Evolutionary conservation across 2,888 invertebrate species (phyloP).

Genomic region (Hyposoter dolosus): DNA sequence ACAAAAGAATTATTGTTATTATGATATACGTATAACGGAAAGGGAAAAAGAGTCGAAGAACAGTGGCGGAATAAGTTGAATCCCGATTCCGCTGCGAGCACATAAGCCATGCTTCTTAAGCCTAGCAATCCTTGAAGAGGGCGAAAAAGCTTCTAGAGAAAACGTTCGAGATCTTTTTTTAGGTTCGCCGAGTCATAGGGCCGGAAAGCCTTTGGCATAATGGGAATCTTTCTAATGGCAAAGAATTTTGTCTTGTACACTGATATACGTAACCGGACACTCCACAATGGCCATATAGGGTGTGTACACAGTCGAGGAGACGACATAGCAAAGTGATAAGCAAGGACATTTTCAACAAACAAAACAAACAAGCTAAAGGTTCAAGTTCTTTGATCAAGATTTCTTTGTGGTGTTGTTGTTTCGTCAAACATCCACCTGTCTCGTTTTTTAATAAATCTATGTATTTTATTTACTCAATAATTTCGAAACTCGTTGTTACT

Average conservation of each 20-base stretch:
- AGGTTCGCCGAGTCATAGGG: conserved; percentile 44
- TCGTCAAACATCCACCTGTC: neutral
- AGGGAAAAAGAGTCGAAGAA: conserved; percentile 19
- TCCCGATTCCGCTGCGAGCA: conserved; percentile 62
- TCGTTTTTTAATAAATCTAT: neutral
- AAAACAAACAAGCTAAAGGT: neutral
- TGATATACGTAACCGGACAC: conserved; percentile 29
- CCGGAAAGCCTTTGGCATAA: conserved; percentile 69
- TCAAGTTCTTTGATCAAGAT: too few species aligned
- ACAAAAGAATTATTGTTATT: conserved; percentile 61
- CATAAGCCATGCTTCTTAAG: conserved; percentile 71
- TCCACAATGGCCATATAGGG: conserved; percentile 2
- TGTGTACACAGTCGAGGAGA: neutral
- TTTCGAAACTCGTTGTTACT: neutral
- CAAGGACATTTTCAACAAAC: neutral
- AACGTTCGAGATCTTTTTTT: conserved; percentile 64
- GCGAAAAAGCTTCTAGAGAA: conserved; percentile 71
- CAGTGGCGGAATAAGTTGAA: conserved; percentile 61
- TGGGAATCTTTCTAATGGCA: conserved; percentile 70
- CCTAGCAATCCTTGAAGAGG: conserved; percentile 71
- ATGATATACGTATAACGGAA: conserved; percentile 23
- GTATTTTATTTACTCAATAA: neutral
- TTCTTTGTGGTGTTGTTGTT: neutral
- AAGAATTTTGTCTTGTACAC: conserved; percentile 4
- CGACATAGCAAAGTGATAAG: neutral